Evolutionary conservation across 2,113 vertebrate genomes (phyloP).

Genomic region (Echinops telfairi): DNA sequence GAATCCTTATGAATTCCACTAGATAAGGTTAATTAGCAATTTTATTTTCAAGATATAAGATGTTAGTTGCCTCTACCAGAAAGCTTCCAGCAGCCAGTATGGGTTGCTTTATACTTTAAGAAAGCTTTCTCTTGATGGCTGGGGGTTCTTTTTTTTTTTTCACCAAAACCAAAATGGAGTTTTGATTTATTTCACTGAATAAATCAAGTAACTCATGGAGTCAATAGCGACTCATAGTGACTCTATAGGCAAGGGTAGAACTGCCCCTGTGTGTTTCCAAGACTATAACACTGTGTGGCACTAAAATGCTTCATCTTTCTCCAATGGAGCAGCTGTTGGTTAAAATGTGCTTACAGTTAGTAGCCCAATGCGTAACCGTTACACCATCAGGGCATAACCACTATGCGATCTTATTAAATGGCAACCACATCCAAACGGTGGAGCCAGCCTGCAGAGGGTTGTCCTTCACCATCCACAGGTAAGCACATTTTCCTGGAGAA

Average conservation of each 20-base stretch:
- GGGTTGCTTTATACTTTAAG: neutral
- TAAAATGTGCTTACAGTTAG: too few relatives aligned
- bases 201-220: too few relatives aligned
- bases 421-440: neutral
- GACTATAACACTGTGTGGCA: too few relatives aligned
- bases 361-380: too few relatives aligned
- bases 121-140: slow-evolving; percentile 5
- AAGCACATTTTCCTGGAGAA: slow-evolving; percentile 17
- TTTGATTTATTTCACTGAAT: slow-evolving; percentile 9
- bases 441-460: neutral
- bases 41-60: slow-evolving; percentile 56
- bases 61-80: neutral
- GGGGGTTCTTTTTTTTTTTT: slow-evolving; percentile 16
- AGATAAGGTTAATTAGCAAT: neutral
- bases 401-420: slow-evolving; percentile 25
- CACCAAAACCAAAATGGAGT: neutral
- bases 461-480: neutral
- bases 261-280: too few relatives aligned
- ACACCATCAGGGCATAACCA: too few relatives aligned
- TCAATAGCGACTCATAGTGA: too few relatives aligned
- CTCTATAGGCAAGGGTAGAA: too few relatives aligned
- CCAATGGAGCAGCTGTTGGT: too few relatives aligned
- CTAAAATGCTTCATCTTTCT: too few relatives aligned
- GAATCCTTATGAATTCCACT: slow-evolving; percentile 54
- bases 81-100: neutral